Evolutionary conservation across 1,140 invertebrate species (phyloP), one percentile per base, ranked within the genome.

Genomic region (Andricus grossulariae): DNA sequence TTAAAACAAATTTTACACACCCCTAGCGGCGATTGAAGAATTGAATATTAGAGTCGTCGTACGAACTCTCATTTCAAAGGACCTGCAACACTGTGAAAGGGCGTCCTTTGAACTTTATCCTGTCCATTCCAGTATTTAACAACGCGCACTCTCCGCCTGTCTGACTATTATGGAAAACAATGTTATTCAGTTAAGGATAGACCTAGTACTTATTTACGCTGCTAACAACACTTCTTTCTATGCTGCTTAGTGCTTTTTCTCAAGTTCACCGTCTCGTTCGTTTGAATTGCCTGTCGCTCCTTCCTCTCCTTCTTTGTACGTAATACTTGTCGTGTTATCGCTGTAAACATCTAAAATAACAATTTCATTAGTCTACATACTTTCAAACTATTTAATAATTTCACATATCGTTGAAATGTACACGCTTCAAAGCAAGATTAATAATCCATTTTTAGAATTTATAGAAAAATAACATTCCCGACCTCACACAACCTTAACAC

Each of bases 261-360:
- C 83, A 93, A 78, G 86, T 92, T 91, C 45, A 93, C 91, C 52
- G 91, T 93, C 84, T 93, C 92, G 82, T 90, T 93, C 74, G 92
- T 92, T 84, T 94, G 93, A 80, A 92, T 92, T n/a, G 90, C 92
- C 86, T 93, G 93, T 81, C 92, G 85, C 80, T 93, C 93, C 80
- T 93, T 93, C 77, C 92, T 90, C 79, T 94, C 93, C 86, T 94
- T 94, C 88, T 96, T 96, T 32, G 94, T 93, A 78, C 92, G 90
- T 80, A 96, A 90, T 54, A 96, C 95, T 92, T 94, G 94, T 83
- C 93, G 92, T 70, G 95, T 96, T 84, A 96, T 95, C 75, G 94
- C 93, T 91, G 94, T 93, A 88, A 96, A 96, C 95, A 96, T 95
- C 94, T 95, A 88, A 73, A 92, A 91, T 71, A 75, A 75, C 86